Conservation (phyloP, 1,140 invertebrate genomes). For the Pogonomyrmex californicus region DNA sequence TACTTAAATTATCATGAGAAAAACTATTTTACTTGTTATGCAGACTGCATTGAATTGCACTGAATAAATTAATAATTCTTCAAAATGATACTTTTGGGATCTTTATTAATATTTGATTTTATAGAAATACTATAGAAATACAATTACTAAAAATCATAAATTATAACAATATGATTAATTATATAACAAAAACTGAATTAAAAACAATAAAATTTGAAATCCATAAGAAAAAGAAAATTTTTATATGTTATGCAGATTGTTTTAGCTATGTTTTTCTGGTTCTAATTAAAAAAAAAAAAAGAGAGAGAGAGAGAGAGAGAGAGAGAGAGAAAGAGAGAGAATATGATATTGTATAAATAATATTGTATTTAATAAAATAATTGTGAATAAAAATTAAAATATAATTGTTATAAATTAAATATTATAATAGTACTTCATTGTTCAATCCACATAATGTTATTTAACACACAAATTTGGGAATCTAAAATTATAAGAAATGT, state of each 20-base stretch:
- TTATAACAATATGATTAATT: not conserved
- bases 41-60: no score
- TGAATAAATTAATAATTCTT: no score
- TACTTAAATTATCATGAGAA: no score
- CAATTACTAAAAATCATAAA: no score
- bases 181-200: not conserved
- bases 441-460: not conserved
- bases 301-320: not conserved
- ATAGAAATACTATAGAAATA: no score
- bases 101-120: no score
- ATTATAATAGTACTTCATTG: not conserved
- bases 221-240: not conserved
- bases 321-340: not conserved
- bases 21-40: no score
- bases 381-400: not conserved
- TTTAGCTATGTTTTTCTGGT: no score
- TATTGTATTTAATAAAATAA: not conserved
- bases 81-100: no score
- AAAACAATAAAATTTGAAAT: not conserved
- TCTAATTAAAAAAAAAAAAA: no score
- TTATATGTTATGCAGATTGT: not conserved
- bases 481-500: not conserved
- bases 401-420: not conserved
- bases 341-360: not conserved
- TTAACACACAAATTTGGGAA: not conserved